Percentiles rank a stretch among this genome's conserved stretches.
These are phyloP conservation scores for Hydropsyche betteni DNA, from an alignment of 2,888 invertebrate species.

Conservation along the genomic window DNA sequence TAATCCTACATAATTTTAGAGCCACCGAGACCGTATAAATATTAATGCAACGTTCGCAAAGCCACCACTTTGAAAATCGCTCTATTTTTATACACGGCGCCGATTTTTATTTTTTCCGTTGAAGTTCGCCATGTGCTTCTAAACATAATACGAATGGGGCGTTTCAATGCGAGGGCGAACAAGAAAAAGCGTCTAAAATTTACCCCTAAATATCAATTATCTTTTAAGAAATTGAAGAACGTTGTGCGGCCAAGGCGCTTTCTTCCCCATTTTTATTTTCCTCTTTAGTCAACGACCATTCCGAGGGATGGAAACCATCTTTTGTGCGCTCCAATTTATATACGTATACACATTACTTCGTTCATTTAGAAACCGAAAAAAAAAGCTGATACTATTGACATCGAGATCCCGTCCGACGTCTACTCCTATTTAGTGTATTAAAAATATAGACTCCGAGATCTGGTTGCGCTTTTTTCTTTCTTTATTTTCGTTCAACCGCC, in stretches of 20 bases:
- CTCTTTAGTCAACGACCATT: constrained; percentile 16
- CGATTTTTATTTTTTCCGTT: constrained; percentile 11
- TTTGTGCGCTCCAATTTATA: constrained; percentile 3
- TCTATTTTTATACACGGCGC: neutral
- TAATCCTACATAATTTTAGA: constrained; percentile 1
- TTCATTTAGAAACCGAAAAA: constrained; percentile 32
- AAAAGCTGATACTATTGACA: constrained; percentile 52
- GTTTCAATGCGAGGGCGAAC: neutral
- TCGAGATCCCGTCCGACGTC: constrained; percentile 46
- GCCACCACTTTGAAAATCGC: neutral
- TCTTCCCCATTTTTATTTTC: constrained; percentile 31
- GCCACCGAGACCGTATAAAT: constrained; percentile 22
- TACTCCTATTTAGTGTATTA: constrained; percentile 49
- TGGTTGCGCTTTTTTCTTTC: constrained; percentile 5
- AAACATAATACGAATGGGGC: neutral
- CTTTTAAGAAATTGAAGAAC: constrained; percentile 49
- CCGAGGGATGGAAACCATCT: constrained; percentile 32
- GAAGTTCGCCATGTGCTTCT: constrained; percentile 4
- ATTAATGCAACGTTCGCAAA: constrained; percentile 19
- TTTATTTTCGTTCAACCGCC: constrained; percentile 18
- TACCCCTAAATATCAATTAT: constrained; percentile 49
- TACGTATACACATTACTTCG: constrained; percentile 24
- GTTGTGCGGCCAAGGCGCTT: constrained; percentile 37
- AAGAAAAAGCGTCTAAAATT: constrained; percentile 24
- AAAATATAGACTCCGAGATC: constrained; percentile 39